Conservation (phyloP, 53 echinoderm and acorn worm species). For the Patiria pectinifera region DNA sequence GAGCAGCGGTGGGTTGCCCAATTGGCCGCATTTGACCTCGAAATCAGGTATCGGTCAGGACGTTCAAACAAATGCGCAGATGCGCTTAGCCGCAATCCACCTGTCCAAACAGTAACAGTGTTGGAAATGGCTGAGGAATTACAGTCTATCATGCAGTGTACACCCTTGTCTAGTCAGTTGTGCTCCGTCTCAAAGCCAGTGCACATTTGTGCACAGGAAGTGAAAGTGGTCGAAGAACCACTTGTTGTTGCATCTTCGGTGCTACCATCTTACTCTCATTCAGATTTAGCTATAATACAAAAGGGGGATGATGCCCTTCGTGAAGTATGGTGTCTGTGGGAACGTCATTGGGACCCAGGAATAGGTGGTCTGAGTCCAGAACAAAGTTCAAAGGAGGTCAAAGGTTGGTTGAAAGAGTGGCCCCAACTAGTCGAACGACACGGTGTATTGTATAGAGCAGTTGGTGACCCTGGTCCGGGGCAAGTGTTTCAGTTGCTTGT, state of each 20-base stretch:
- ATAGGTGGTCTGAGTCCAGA: neutral
- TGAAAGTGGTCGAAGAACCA: neutral
- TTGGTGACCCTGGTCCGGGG: conserved; percentile 28
- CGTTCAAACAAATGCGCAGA: conserved; percentile 60
- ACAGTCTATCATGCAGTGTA: neutral
- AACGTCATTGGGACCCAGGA: conserved; percentile 63
- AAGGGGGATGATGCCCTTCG: conserved; percentile 49
- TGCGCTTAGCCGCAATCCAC: conserved; percentile 40
- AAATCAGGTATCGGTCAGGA: conserved; percentile 39
- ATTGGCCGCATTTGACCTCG: conserved; percentile 62
- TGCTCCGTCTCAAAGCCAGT: neutral
- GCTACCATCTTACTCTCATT: conserved; percentile 70
- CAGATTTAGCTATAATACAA: conserved; percentile 64
- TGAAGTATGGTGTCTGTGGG: conserved; percentile 46
- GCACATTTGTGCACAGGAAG: neutral
- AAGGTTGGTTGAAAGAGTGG: conserved; percentile 55
- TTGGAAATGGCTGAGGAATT: neutral
- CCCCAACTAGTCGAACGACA: neutral
- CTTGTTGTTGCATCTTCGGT: conserved; percentile 31
- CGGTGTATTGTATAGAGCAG: conserved; percentile 64
- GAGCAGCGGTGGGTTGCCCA: conserved; percentile 77
- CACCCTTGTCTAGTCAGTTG: conserved; percentile 11
- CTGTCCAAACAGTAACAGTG: neutral
- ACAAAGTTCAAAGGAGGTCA: conserved; percentile 7
- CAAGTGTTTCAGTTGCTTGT: conserved; percentile 62